phyloP scores from a whole-genome alignment of 2,888 invertebrate species.

The Drosophila eohydei region DNA sequence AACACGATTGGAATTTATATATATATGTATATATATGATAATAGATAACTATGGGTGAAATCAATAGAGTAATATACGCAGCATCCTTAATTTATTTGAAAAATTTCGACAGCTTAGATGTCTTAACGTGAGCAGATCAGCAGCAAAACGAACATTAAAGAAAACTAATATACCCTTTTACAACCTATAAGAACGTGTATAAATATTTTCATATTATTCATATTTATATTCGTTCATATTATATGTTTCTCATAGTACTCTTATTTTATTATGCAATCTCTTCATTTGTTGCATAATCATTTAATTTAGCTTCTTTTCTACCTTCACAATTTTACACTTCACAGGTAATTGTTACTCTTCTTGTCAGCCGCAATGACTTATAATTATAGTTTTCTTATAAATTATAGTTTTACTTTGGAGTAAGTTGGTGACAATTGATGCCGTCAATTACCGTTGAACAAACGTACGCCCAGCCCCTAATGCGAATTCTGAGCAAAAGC shows the following conservation, averaged over 20 bases:
- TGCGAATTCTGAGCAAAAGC: conserved; percentile 9
- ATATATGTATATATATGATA: too few species aligned
- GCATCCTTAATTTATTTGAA: too few species aligned
- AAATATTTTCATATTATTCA: too few species aligned
- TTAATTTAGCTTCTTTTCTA: too few species aligned
- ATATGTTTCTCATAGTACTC: too few species aligned
- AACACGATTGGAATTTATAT: too few species aligned
- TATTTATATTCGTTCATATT: too few species aligned
- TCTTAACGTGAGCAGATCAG: background rate
- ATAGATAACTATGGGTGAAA: too few species aligned
- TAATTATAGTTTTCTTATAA: conserved; percentile 21
- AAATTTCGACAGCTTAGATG: background rate
- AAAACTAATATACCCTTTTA: background rate
- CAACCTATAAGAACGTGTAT: background rate
- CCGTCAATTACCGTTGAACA: conserved; percentile 55
- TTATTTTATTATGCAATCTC: background rate
- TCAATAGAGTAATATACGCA: too few species aligned
- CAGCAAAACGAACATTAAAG: background rate
- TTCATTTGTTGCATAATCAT: too few species aligned
- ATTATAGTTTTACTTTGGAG: conserved; percentile 15
- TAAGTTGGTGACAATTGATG: conserved; percentile 43
- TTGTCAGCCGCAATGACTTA: conserved; percentile 18
- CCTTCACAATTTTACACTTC: background rate
- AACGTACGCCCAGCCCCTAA: conserved; percentile 30
- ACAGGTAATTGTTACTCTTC: background rate